Evolutionary conservation across 2,888 invertebrate genomes (phyloP).

Genomic region (Philonicus albiceps): DNA sequence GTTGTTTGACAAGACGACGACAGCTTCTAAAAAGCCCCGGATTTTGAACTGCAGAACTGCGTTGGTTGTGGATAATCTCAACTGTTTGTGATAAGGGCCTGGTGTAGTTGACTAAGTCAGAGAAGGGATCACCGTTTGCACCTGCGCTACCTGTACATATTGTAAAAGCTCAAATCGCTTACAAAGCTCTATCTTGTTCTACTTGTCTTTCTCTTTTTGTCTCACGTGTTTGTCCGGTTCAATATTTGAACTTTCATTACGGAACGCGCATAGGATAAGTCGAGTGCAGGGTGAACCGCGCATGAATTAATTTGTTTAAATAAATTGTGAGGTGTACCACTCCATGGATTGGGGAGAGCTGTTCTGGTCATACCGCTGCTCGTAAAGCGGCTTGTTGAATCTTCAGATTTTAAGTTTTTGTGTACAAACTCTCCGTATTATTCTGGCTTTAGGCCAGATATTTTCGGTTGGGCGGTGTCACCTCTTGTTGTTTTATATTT

Average conservation of each 20-base stretch:
- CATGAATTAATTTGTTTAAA: constrained; percentile 23
- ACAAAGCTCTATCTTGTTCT: constrained; percentile 35
- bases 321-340: not conserved
- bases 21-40: constrained; percentile 58
- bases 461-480: not conserved
- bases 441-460: not conserved
- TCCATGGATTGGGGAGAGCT: not conserved
- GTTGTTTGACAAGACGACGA: constrained; percentile 61
- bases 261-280: not conserved
- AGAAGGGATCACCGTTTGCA: constrained; percentile 24
- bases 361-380: not conserved
- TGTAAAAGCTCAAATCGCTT: constrained; percentile 47
- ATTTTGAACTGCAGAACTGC: not conserved
- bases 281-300: not conserved
- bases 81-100: constrained; percentile 15
- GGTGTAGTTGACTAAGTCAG: not conserved
- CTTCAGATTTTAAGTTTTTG: not conserved
- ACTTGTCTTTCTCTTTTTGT: not conserved
- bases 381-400: not conserved
- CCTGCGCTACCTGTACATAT: constrained; percentile 38
- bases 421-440: not conserved
- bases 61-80: not conserved
- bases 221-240: constrained; percentile 8
- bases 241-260: constrained; percentile 24
- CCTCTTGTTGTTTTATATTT: constrained; percentile 27